Conservation (phyloP, 2,797 vertebrate species). For the Pitangus sulphuratus region DNA sequence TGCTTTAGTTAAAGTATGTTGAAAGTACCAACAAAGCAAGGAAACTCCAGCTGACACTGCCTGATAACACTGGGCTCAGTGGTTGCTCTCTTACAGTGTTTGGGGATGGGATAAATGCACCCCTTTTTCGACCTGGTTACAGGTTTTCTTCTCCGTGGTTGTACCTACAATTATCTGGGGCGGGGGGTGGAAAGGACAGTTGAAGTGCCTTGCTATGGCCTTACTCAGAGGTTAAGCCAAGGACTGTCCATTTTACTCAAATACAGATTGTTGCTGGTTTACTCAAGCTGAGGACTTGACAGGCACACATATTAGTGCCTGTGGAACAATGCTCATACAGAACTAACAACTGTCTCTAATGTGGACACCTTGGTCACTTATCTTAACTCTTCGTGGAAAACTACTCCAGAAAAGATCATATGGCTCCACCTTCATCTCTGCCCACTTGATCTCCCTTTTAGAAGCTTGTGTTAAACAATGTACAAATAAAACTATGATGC, state of each 20-base stretch:
- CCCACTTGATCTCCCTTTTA: not conserved
- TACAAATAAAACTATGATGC: not conserved
- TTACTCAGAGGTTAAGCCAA: not conserved
- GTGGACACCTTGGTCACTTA: not conserved
- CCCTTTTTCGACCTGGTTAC: not conserved
- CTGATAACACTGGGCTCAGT: not conserved
- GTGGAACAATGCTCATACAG: not conserved
- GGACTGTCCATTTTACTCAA: not conserved
- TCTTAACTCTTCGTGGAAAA: not conserved
- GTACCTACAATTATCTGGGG: not conserved
- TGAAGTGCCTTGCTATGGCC: not conserved
- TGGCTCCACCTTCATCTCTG: not conserved
- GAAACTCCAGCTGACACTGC: not conserved
- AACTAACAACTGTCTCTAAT: not conserved
- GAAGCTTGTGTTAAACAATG: not conserved
- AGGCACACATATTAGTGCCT: not conserved
- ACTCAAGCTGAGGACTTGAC: not conserved
- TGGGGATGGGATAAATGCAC: not conserved
- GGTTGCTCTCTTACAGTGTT: not conserved
- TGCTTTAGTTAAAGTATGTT: not conserved
- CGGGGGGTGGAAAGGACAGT: not conserved
- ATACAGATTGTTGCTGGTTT: not conserved
- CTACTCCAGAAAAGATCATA: not conserved
- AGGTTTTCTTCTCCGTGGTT: not conserved
- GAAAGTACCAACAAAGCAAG: not conserved